These are phyloP conservation scores for Nestor notabilis DNA, from an alignment of 2,113 vertebrate species.

Conservation along the genomic window DNA sequence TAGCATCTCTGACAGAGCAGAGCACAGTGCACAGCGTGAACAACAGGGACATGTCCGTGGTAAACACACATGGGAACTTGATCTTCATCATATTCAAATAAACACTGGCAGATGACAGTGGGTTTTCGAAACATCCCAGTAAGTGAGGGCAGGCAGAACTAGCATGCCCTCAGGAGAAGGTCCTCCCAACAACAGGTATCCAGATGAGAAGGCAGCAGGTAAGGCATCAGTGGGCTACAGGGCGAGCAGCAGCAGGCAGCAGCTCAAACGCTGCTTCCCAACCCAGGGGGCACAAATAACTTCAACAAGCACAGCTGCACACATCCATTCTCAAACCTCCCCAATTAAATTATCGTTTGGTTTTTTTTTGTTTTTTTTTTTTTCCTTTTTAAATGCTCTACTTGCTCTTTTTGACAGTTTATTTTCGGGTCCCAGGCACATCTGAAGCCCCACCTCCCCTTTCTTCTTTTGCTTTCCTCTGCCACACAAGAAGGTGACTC, in stretches of 20 bases:
- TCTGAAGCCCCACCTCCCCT: not conserved
- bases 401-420: not conserved
- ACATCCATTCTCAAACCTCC: not conserved
- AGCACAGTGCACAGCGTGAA: rapidly evolving
- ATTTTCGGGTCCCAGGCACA: not conserved
- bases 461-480: not conserved
- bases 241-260: not conserved
- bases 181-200: not conserved
- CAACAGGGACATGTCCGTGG: not conserved
- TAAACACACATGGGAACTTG: not conserved
- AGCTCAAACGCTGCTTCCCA: not conserved
- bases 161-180: not conserved
- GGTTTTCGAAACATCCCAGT: not conserved
- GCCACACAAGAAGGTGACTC: not conserved
- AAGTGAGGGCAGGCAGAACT: not conserved
- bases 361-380: not conserved
- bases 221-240: not conserved
- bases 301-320: not conserved
- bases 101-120: not conserved
- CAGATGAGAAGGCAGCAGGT: not conserved
- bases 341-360: not conserved
- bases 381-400: not conserved
- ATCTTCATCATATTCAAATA: not conserved
- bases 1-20: not conserved
- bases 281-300: not conserved